These are phyloP conservation scores for Macrotis lagotis DNA, from an alignment of 2,113 vertebrate species.

Conservation along the genomic window DNA sequence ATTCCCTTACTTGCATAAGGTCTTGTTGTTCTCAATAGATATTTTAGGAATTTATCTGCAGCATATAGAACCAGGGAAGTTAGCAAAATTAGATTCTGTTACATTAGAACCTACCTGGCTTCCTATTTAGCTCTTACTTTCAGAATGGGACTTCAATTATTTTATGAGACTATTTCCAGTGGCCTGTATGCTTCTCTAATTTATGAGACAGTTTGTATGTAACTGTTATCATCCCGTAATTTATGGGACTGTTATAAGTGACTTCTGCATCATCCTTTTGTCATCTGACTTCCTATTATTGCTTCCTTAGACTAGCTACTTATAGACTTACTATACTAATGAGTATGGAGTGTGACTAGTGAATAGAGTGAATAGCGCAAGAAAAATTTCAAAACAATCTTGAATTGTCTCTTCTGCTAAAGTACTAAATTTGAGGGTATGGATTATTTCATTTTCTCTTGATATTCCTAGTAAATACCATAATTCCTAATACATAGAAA, in stretches of 20 bases:
- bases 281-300: neutral
- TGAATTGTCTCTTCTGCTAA: neutral
- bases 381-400: neutral
- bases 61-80: neutral
- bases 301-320: neutral
- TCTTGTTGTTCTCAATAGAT: neutral
- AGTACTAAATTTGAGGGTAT: neutral
- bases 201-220: neutral
- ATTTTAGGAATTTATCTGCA: neutral
- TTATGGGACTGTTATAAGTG: neutral
- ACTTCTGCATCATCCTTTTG: neutral
- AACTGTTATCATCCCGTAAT: neutral
- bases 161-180: neutral
- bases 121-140: neutral
- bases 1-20: neutral
- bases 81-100: neutral
- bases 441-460: neutral
- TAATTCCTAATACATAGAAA: neutral
- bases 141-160: neutral
- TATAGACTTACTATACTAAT: neutral
- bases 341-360: neutral
- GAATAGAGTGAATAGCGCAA: neutral
- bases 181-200: neutral
- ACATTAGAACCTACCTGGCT: neutral
- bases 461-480: neutral